Evolutionary conservation across 2,113 vertebrate species (phyloP), one percentile per base, ranked within the genome.

Genomic region (Tragelaphus scriptus): DNA sequence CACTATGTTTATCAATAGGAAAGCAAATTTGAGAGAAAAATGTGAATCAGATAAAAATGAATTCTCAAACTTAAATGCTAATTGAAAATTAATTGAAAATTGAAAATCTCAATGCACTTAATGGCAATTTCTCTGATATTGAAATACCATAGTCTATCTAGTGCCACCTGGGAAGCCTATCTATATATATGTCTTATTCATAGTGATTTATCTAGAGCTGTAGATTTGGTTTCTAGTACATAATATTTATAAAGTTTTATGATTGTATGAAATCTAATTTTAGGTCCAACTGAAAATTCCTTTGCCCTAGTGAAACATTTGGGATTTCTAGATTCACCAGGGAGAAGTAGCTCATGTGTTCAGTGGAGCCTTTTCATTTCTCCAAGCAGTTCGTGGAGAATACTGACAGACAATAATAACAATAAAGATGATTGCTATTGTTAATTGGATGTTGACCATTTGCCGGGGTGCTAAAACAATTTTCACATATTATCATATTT

Each of bases 11-110:
- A 91, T 91, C 91, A 93, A 58, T 30, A 26, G 32, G 53, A 93
- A 92, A 80, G 30, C n/a, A 96, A 95, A 93, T 47, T 40, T 11
- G 28, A 36, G 44, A 71, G 56, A 94, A 92, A 71, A 94, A 89
- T 65, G 17, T 81, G 49, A 68, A 79, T 88, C 28, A 94, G 88
- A 96, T 87, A 85, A 95, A 91, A 94, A 87, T 13, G 88, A 93
- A 82, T 95, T 68, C 44, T 91, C 84, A 84, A 77, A 75, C 11
- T 97, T 93, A 88, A 93, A 95, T 59, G 58, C 90, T 90, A 96
- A 93, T 93, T 86, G 56, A 95, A 94, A 94, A 40, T 63, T 93
- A 91, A 92, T 86, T 81, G 71, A 44, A 77, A 44, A 26, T 68
- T 81, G 40, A 26, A 77, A 44, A 44, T 81, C 59, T 55, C 32